Conservation (phyloP, 2,113 vertebrate genomes). For the Lamprotornis superbus region DNA sequence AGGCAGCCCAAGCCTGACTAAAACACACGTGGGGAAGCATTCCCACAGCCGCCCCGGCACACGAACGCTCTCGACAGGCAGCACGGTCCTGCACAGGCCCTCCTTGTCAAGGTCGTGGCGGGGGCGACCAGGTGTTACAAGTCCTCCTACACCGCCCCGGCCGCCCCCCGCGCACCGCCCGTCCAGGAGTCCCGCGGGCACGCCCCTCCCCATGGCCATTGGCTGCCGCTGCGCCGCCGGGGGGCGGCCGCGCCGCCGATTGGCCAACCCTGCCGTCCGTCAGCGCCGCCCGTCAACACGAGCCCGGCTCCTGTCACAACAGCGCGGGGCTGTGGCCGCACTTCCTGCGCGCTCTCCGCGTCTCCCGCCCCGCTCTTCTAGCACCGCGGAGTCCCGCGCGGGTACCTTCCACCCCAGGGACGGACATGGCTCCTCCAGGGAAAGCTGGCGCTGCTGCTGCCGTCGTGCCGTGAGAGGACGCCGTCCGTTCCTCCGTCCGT, state of each 20-base stretch:
- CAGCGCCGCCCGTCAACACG: constrained; percentile 69
- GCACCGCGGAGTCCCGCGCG: background rate
- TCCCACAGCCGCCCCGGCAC: background rate
- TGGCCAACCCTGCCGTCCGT: constrained; percentile 53
- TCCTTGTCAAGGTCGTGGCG: rapidly evolving
- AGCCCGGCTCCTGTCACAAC: constrained; percentile 65
- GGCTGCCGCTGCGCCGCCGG: background rate
- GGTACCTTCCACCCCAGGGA: background rate
- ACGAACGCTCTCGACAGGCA: rapidly evolving
- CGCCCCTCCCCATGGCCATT: constrained; percentile 55
- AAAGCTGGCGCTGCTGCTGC: background rate
- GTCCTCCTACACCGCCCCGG: background rate
- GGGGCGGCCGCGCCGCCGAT: background rate
- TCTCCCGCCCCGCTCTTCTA: background rate
- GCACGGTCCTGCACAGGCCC: rapidly evolving
- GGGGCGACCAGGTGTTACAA: rapidly evolving
- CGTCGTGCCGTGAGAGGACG: constrained; percentile 20
- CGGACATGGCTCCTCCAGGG: constrained; percentile 15
- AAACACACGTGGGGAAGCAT: too few species aligned
- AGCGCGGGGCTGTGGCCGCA: background rate
- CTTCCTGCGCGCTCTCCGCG: background rate
- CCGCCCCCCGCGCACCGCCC: background rate
- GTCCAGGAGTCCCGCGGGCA: constrained; percentile 41
- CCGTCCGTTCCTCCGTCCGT: background rate
- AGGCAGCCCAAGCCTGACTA: background rate